Conservation (phyloP, 2,113 vertebrate species). For the Oncorhynchus tshawytscha region DNA sequence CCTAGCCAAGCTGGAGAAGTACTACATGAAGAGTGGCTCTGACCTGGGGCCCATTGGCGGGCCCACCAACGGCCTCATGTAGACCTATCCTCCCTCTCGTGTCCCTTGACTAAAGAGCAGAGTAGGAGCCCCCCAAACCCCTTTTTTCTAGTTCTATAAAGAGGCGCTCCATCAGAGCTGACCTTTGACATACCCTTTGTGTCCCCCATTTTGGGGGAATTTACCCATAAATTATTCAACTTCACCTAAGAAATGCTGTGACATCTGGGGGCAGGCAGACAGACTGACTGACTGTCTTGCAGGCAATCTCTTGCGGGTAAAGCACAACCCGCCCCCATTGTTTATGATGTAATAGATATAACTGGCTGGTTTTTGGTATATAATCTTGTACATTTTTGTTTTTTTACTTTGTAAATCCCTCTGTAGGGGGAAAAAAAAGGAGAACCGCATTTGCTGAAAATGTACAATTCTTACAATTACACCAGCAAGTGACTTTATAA, state of each 20-base stretch:
- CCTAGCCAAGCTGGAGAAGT: constrained; percentile 97
- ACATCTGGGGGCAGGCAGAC: constrained; percentile 31
- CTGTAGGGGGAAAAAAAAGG: constrained; percentile 72
- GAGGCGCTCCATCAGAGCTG: constrained; percentile 52
- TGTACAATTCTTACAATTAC: constrained; percentile 93
- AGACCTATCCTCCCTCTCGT: constrained; percentile 24
- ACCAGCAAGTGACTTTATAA: constrained; percentile 94
- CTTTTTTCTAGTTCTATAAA: constrained; percentile 37
- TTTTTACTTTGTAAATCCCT: constrained; percentile 99
- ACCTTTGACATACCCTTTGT: constrained; percentile 30
- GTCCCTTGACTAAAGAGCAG: constrained; percentile 24
- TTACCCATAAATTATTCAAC: constrained; percentile 80
- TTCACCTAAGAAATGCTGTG: constrained; percentile 78
- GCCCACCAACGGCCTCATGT: constrained; percentile 94
- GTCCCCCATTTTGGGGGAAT: constrained; percentile 50
- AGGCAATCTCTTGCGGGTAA: constrained; percentile 71
- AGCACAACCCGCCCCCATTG: constrained; percentile 84
- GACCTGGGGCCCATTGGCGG: constrained; percentile 94
- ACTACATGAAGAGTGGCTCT: constrained; percentile 97
- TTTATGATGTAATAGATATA: constrained; percentile 84
- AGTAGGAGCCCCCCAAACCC: constrained; percentile 31
- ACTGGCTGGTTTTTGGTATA: constrained; percentile 91
- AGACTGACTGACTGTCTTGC: constrained; percentile 26
- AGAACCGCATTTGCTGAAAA: constrained; percentile 86
- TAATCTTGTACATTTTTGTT: constrained; percentile 97